phyloP scores from a whole-genome alignment of 2,888 invertebrate genomes.

The Melanchra persicariae region DNA sequence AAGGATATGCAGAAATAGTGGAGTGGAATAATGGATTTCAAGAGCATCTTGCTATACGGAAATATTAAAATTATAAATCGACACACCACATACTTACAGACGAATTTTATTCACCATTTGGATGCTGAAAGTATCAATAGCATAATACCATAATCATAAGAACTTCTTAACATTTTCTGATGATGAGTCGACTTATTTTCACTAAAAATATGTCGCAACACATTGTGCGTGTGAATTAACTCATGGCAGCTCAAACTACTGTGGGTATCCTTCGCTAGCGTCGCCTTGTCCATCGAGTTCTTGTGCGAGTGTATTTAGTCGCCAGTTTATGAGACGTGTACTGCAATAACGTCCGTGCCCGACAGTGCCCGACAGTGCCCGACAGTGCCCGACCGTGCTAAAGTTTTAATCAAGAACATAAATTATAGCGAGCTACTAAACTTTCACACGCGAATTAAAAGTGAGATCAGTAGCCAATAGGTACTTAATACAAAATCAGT shows the following conservation, averaged over 20 bases:
- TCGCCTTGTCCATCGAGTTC: conserved; percentile 34
- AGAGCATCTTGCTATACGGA: too few species aligned
- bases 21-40: too few species aligned
- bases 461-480: conserved; percentile 62
- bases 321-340: conserved; percentile 43
- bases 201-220: background rate
- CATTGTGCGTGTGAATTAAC: background rate
- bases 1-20: too few species aligned
- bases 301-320: conserved; percentile 37
- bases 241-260: background rate
- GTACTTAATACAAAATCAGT: background rate
- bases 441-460: conserved; percentile 67
- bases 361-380: background rate
- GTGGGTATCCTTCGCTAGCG: background rate
- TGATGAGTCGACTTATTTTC: too few species aligned
- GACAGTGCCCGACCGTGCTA: conserved; percentile 31
- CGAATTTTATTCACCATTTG: background rate
- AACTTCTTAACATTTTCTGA: too few species aligned
- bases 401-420: conserved; percentile 73
- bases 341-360: background rate
- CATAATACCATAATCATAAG: too few species aligned
- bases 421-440: conserved; percentile 65
- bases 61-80: too few species aligned
- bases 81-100: background rate
- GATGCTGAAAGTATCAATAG: background rate